Evolutionary conservation across 2,113 vertebrate species (phyloP), one percentile per base, ranked within the genome.

Genomic region (Solea senegalensis): DNA sequence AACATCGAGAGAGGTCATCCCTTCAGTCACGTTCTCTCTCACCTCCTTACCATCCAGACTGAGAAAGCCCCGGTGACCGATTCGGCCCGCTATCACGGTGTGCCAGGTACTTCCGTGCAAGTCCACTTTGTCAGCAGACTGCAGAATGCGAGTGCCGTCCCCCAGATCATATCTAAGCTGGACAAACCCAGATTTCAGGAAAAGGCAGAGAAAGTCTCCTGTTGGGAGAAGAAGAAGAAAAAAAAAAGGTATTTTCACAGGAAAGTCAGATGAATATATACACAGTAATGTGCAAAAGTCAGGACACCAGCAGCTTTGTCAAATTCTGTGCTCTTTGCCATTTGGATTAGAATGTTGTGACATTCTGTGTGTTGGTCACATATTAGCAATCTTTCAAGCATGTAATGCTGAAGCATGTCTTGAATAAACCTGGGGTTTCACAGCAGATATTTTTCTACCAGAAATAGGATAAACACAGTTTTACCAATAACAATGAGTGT

Each of bases 121-220:
- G 5, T 80, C 89, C 56, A 95, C 89, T 51, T 65, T 84, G 51
- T 89, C 83, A 12, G 27, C 52, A 9, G 89, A 92, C 86, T 92
- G 93, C 15, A 96, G 83, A 71, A 91, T 10, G 44, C 93, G 43
- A 21, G 89, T 92, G 69, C 75, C 83, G 12, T 96, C 95, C 14
- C 95, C 95, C 0, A 96, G 93, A 60, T 94, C 95, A 86, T 95
- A 97, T 65, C 92, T 86, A 71, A 96, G 81, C 82, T 96, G 94
- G 65, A 93, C 74, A 74, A 91, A 95, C 27, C 94, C 90, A 0
- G 91, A 93, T 15, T 79, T 86, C 86, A 96, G 78, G 15, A 94
- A 95, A 48, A 97, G 62, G 53, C 95, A 95, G 62, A 98, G 69
- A 78, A 97, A 98, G 76, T 97, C 95, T 74, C 95, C 96, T 98